phyloP scores from a whole-genome alignment of 2,888 invertebrate species.

The Scaptodrosophila latifasciaeformis region DNA sequence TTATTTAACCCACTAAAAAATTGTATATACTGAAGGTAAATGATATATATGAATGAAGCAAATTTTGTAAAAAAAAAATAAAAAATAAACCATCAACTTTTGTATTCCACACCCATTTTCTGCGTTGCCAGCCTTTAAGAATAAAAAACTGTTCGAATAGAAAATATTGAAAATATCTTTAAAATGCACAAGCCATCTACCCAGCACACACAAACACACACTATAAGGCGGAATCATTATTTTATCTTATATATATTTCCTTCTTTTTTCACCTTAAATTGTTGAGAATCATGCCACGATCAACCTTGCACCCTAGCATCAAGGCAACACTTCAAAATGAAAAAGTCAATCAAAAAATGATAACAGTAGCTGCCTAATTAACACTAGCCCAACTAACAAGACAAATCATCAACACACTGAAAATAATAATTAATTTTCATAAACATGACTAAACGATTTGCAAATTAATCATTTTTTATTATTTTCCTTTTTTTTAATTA shows the following conservation, averaged over 20 bases:
- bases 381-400: no score
- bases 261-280: slow-evolving; percentile 11
- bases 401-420: no score
- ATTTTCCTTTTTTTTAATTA: slow-evolving; percentile 9
- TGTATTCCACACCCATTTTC: slow-evolving; percentile 67
- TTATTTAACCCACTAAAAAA: no score
- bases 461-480: not conserved
- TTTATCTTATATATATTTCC: slow-evolving; percentile 18
- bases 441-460: no score
- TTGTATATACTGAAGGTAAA: no score
- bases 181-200: slow-evolving; percentile 9
- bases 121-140: slow-evolving; percentile 45
- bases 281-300: slow-evolving; percentile 25
- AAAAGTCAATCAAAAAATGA: slow-evolving; percentile 17
- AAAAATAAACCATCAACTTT: no score
- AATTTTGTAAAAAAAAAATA: no score
- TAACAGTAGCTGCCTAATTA: no score
- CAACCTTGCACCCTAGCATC: slow-evolving; percentile 65
- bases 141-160: slow-evolving; percentile 13
- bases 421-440: no score
- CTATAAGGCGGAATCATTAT: no score
- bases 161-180: slow-evolving; percentile 13
- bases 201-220: slow-evolving; percentile 12
- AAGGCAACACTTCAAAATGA: slow-evolving; percentile 34
- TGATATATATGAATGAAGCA: no score